Evolutionary conservation across 2,888 invertebrate genomes (phyloP).

Genomic region (Galerucella calmariensis): DNA sequence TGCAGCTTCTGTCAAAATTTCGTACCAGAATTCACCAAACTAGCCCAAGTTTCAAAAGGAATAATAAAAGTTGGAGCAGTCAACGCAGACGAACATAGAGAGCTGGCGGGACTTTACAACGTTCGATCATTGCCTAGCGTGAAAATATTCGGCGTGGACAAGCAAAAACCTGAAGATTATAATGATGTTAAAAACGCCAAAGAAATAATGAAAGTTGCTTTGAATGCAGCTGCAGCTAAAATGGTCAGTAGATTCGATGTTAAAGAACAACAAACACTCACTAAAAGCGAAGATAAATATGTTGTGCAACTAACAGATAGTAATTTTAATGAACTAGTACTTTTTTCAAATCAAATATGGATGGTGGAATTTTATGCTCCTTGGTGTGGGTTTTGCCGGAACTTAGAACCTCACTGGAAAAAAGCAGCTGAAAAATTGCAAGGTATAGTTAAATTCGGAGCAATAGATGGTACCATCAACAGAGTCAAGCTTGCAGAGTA

Average conservation of each 20-base stretch:
- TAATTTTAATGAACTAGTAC: conserved; percentile 89
- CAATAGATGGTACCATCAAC: conserved; percentile 91
- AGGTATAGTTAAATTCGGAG: conserved; percentile 92
- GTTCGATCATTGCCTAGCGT: conserved; percentile 91
- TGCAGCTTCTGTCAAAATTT: conserved; percentile 87
- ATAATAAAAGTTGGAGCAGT: conserved; percentile 86
- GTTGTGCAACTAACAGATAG: conserved; percentile 91
- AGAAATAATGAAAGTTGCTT: conserved; percentile 81
- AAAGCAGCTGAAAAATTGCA: conserved; percentile 78
- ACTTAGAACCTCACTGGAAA: conserved; percentile 91
- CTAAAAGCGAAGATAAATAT: conserved; percentile 61
- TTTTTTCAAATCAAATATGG: conserved; percentile 91
- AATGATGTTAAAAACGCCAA: conserved; percentile 81
- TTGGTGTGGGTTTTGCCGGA: conserved; percentile 94
- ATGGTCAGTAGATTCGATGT: conserved; percentile 20
- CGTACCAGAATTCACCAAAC: conserved; percentile 89
- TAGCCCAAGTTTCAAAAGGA: conserved; percentile 89
- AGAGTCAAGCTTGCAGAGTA: conserved; percentile 80
- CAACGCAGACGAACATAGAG: conserved; percentile 81
- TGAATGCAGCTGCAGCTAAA: conserved; percentile 63
- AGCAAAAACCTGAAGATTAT: conserved; percentile 80
- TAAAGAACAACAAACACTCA: conserved; percentile 63
- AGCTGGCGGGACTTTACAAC: conserved; percentile 76
- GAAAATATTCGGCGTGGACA: conserved; percentile 87
- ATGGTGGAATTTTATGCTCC: conserved; percentile 95